Percentiles rank a stretch among this genome's conserved stretches.
Evolutionary conservation across 2,888 invertebrate species (phyloP).

Genomic region (Nemoura dubitans): DNA sequence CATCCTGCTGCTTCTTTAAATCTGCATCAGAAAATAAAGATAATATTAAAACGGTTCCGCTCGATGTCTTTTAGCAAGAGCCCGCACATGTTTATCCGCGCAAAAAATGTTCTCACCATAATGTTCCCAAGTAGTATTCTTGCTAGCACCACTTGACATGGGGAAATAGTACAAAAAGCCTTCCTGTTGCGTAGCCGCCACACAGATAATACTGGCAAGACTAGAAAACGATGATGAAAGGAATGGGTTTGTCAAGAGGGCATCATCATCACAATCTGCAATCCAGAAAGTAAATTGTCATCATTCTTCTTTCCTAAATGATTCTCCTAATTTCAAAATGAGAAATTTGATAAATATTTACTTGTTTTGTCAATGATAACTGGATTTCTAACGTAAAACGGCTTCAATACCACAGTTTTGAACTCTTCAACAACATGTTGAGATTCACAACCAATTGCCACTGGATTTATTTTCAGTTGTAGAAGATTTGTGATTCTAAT

Average conservation of each 20-base stretch:
- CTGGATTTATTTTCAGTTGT: slow-evolving; percentile 46
- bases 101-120: slow-evolving; percentile 55
- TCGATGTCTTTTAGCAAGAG: neutral
- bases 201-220: slow-evolving; percentile 57
- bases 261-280: slow-evolving; percentile 30
- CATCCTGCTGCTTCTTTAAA: slow-evolving; percentile 45
- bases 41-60: neutral
- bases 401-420: slow-evolving; percentile 63
- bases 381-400: slow-evolving; percentile 57
- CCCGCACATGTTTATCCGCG: neutral
- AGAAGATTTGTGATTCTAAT: slow-evolving; percentile 45
- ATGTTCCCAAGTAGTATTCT: neutral
- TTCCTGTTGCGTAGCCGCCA: slow-evolving; percentile 72
- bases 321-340: neutral
- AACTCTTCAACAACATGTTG: slow-evolving; percentile 61
- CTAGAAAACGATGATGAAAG: slow-evolving; percentile 35
- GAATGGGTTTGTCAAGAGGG: slow-evolving; percentile 36
- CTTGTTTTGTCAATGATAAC: neutral
- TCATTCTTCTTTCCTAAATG: neutral
- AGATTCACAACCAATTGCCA: slow-evolving; percentile 33
- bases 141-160: slow-evolving; percentile 51
- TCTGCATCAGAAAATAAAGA: slow-evolving; percentile 51
- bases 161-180: slow-evolving; percentile 78
- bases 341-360: neutral
- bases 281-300: slow-evolving; percentile 15